Base-by-base conservation (phyloP, 2,888 invertebrate species). In the Spialia ferax region DNA sequence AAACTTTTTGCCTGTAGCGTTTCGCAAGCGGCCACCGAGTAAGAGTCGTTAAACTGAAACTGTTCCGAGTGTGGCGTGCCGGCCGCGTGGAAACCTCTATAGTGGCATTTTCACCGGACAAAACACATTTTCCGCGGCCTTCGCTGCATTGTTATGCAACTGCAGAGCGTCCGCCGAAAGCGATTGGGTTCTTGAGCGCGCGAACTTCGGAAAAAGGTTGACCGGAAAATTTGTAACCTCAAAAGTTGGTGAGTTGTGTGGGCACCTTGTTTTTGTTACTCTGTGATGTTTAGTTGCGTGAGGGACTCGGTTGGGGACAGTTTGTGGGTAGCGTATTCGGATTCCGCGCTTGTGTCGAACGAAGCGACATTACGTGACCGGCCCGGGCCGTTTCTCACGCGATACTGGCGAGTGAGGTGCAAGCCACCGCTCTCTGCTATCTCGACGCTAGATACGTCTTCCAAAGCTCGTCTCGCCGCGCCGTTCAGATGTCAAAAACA, bases 121-220 rank as follows among this genome's bases (percentile, higher is more conserved):
- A 61, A 69, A 72, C 84, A 84, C 86, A 87, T 92, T 91, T 91
- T 89, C 88, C 80, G 82, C 84, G 79, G 85, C 86, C 86, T 86
- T 85, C 85, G 80, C 81, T 90, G 89, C 89, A 89, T 85, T 86
- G 88, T 92, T 91, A 91, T 91, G 91, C 91, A 91, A 92, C 88
- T 86, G 82, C 82, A 81, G 80, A 56, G 59, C 61, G 29, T 2
- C 26, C 64, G 64, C 63, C 59, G 59, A 59, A 59, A 59, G 59
- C 52, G 64, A 78, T 82, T 82, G 79, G 79, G 74, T 80, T 85
- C 82, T 79, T 78, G 77, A 75, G 76, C 77, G 76, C 71, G 68
- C 74, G 68, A 74, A 73, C 69, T 78, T 79, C 77, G 81, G 83
- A 83, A 86, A 86, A 83, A 81, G 77, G 79, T 79, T 80, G 75